These are phyloP conservation scores for Aphidius ervi DNA, from an alignment of 1,140 invertebrate genomes.

Conservation along the genomic window DNA sequence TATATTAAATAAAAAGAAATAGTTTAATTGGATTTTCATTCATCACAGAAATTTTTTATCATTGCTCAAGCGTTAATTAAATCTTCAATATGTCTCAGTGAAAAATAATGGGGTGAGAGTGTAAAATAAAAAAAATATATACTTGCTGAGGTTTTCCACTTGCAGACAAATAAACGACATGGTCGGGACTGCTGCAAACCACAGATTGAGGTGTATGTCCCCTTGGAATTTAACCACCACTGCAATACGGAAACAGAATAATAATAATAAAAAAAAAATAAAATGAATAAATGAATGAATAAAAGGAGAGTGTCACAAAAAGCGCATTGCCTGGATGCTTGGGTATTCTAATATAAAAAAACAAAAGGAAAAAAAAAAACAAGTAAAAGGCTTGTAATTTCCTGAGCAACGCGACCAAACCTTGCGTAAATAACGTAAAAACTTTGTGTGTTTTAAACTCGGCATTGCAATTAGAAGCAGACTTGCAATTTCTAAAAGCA, in stretches of 20 bases:
- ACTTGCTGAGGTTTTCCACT: too few relatives aligned
- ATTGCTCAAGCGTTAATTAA: too few relatives aligned
- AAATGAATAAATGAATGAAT: background rate
- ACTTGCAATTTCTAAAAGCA: constrained; percentile 9
- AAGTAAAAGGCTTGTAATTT: background rate
- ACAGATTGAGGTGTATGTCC: background rate
- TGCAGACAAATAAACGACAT: too few relatives aligned
- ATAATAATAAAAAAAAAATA: background rate
- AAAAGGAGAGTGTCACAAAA: background rate
- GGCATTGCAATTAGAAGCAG: constrained; percentile 7
- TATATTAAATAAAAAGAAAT: too few relatives aligned
- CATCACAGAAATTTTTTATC: too few relatives aligned
- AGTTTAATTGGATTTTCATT: too few relatives aligned
- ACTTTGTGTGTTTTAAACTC: constrained; percentile 4
- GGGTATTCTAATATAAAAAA: background rate
- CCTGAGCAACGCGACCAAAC: background rate
- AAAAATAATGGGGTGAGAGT: too few relatives aligned
- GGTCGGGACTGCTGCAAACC: too few relatives aligned
- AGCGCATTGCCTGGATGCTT: background rate
- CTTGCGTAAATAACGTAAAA: constrained; percentile 13
- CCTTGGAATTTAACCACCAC: background rate
- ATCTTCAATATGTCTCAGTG: too few relatives aligned
- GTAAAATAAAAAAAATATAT: too few relatives aligned
- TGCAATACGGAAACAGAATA: background rate
- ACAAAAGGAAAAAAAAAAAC: background rate